Percentiles rank a stretch among this genome's conserved stretches.
Conservation (phyloP, 2,113 vertebrate genomes). For the Ahaetulla prasina region DNA sequence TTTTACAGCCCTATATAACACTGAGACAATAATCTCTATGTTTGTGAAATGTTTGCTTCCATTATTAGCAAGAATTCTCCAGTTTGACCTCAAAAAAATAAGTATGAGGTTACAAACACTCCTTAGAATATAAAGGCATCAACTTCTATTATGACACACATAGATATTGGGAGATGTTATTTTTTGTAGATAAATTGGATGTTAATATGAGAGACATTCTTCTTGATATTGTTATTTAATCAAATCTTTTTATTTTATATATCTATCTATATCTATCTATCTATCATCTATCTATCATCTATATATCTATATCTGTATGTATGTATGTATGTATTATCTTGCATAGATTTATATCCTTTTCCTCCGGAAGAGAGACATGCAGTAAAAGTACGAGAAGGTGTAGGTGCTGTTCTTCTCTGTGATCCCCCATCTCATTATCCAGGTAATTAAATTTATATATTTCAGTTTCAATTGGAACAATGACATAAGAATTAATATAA, state of each 20-base stretch:
- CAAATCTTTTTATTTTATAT: not conserved
- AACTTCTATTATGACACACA: not conserved
- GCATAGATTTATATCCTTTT: constrained; percentile 89
- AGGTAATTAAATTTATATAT: constrained; percentile 71
- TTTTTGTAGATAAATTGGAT: not conserved
- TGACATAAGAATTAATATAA: not conserved
- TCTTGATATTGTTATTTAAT: not conserved
- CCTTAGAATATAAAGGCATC: not conserved
- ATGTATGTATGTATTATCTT: not conserved
- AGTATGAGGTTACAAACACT: not conserved
- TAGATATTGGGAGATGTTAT: not conserved
- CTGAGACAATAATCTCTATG: not conserved
- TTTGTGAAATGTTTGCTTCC: not conserved
- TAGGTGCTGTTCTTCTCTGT: constrained; percentile 90
- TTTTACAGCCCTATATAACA: not conserved
- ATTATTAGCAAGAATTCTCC: not conserved
- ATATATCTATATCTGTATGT: no score
- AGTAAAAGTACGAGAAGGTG: constrained; percentile 86
- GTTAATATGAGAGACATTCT: not conserved
- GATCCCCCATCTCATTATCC: constrained; percentile 87
- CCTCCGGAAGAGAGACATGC: constrained; percentile 87
- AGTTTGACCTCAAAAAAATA: not conserved
- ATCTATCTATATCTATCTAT: not conserved
- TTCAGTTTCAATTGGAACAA: not conserved
- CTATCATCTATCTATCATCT: not conserved